These are phyloP conservation scores for Drosophila insularis DNA, from an alignment of 1,140 invertebrate genomes.

Conservation along the genomic window DNA sequence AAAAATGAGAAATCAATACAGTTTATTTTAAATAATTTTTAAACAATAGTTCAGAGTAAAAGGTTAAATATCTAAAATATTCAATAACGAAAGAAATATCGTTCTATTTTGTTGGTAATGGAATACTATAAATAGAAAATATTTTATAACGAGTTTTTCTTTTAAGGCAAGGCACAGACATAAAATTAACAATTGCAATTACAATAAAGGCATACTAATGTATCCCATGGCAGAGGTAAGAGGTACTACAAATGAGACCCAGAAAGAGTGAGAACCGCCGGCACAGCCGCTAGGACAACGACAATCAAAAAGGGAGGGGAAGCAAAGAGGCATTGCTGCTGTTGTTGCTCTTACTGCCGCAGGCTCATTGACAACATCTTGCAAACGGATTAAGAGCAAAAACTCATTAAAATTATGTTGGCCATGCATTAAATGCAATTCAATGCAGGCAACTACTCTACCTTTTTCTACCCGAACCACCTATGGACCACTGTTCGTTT, in stretches of 20 bases:
- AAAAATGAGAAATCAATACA: no score
- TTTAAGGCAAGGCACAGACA: no score
- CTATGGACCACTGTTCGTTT: neutral
- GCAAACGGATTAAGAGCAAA: slow-evolving; percentile 77
- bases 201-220: neutral
- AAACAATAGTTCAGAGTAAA: no score
- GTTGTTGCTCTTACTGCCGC: slow-evolving; percentile 29
- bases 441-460: slow-evolving; percentile 54
- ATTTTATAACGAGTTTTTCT: no score
- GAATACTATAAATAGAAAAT: no score
- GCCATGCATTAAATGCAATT: slow-evolving; percentile 77
- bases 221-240: neutral
- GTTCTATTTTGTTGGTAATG: no score
- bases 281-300: slow-evolving; percentile 22
- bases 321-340: neutral
- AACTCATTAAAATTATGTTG: slow-evolving; percentile 79
- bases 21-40: no score
- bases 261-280: slow-evolving; percentile 27
- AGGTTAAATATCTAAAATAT: no score
- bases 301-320: neutral
- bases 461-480: neutral
- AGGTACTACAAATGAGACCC: slow-evolving; percentile 17
- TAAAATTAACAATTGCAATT: neutral
- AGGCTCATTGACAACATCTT: slow-evolving; percentile 77
- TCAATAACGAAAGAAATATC: no score